Evolutionary conservation across 2,797 vertebrate genomes (phyloP).

Genomic region (Pterois miles): DNA sequence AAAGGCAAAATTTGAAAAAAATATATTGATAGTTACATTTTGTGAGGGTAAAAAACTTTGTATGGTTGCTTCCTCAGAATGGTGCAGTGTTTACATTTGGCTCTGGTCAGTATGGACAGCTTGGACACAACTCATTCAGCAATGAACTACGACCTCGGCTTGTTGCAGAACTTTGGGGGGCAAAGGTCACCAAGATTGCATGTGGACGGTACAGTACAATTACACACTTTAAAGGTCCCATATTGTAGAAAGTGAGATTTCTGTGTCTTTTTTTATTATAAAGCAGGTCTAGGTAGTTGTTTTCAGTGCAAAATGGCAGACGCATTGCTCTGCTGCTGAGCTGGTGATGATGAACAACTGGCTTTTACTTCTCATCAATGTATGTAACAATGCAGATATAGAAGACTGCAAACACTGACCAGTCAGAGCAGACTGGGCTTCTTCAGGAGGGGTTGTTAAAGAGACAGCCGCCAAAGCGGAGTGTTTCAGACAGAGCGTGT

Average conservation of each 20-base stretch:
- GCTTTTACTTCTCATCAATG: no score
- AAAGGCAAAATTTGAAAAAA: not conserved
- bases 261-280: no score
- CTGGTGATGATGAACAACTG: no score
- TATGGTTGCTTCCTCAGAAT: conserved; percentile 69
- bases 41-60: not conserved
- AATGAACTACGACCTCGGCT: conserved; percentile 82
- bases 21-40: not conserved
- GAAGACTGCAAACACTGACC: no score
- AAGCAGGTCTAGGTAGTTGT: no score
- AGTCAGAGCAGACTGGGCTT: no score
- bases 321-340: no score
- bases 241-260: not conserved
- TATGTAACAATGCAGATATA: no score
- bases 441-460: no score
- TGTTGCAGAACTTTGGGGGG: conserved; percentile 82
- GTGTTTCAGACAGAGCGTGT: no score
- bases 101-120: conserved; percentile 86
- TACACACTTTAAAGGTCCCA: not conserved
- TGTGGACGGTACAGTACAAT: conserved; percentile 85
- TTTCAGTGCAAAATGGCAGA: no score
- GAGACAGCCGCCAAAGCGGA: no score
- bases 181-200: conserved; percentile 80
- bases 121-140: conserved; percentile 87
- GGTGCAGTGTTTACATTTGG: conserved; percentile 89